phyloP scores from a whole-genome alignment of 2,888 invertebrate genomes.

The Epistrophe eligans region DNA sequence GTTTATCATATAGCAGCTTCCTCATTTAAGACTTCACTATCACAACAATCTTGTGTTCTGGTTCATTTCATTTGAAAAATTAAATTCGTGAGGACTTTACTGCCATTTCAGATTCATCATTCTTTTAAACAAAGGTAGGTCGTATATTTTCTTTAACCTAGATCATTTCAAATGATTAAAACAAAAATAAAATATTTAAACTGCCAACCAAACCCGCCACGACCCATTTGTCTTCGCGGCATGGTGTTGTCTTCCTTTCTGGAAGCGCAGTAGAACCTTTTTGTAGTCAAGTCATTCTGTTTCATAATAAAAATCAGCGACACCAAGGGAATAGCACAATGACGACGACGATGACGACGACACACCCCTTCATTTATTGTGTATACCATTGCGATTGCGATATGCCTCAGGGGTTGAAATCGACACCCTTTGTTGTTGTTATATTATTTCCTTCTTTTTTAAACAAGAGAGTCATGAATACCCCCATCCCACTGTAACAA shows the following conservation, averaged over 20 bases:
- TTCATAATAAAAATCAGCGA: slow-evolving; percentile 36
- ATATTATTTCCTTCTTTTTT: slow-evolving; percentile 47
- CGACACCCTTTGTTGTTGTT: slow-evolving; percentile 73
- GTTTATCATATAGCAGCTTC: slow-evolving; percentile 60
- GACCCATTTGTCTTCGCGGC: slow-evolving; percentile 61
- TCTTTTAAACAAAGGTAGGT: slow-evolving; percentile 22
- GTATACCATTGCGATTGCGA: slow-evolving; percentile 51
- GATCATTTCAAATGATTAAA: slow-evolving; percentile 74
- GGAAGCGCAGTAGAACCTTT: slow-evolving; percentile 2
- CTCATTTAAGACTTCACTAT: slow-evolving; percentile 55
- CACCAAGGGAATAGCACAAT: slow-evolving; percentile 21
- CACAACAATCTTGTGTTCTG: slow-evolving; percentile 82
- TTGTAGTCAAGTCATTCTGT: slow-evolving; percentile 22
- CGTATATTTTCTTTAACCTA: slow-evolving; percentile 47
- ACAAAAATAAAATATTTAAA: slow-evolving; percentile 75
- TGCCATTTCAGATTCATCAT: slow-evolving; percentile 43
- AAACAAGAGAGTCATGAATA: slow-evolving; percentile 15
- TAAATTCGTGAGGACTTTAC: slow-evolving; percentile 50
- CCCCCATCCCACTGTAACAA: slow-evolving; percentile 11
- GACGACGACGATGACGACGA: slow-evolving; percentile 30
- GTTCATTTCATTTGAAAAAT: slow-evolving; percentile 82
- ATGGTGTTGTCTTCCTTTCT: slow-evolving; percentile 43
- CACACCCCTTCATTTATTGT: slow-evolving; percentile 74
- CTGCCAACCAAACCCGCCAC: slow-evolving; percentile 71
- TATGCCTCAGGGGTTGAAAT: slow-evolving; percentile 69